Base-by-base conservation (phyloP, 2,888 invertebrate genomes). In the Pogonocherus hispidulus region DNA sequence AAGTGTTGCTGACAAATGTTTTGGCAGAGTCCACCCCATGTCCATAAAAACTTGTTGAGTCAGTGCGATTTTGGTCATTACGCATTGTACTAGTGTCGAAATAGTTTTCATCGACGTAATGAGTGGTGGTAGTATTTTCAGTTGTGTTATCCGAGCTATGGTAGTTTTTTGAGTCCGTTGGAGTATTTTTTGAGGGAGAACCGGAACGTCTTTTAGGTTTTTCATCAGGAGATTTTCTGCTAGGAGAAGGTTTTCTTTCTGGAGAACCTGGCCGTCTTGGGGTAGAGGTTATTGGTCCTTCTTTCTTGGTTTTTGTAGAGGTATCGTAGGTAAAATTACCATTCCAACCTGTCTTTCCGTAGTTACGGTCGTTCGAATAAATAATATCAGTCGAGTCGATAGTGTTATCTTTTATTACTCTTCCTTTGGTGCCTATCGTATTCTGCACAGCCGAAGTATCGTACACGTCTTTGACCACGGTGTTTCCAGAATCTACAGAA, bases 351-450 rank as follows among this genome's bases (percentile, higher is more conserved):
- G 81, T 81, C 76, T 85, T 86, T 8, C 83, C 83, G 71, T 83
- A 83, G 66, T 79, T 82, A 47, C 83, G 76, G 55, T 84, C 83
- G 73, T 83, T 82, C 55, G 84, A 83, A 74, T 81, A 84, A 60
- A 83, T 73, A 47, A 82, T 72, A 73, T 84, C 82, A 27, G 76
- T 83, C 32, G 80, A 74, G 76, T 88, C 87, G 73, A 86, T 86
- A n/a, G 82, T 84, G 68, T 87, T 78, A 75, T 87, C 87, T 79
- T 86, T 84, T 78, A 87, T 86, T 75, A 89, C 87, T 57, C 82
- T 87, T 3, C 86, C 85, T 67, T 66, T 79, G 4, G 81, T 79
- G 46, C 83, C 83, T 54, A 84, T 84, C 8, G 82, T 82, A 59
- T 83, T 84, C 71, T 84, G 83, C 8, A 80, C 75, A 16, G 84